Conservation (phyloP, 2,888 invertebrate species). For the Cephus pygmeus region DNA sequence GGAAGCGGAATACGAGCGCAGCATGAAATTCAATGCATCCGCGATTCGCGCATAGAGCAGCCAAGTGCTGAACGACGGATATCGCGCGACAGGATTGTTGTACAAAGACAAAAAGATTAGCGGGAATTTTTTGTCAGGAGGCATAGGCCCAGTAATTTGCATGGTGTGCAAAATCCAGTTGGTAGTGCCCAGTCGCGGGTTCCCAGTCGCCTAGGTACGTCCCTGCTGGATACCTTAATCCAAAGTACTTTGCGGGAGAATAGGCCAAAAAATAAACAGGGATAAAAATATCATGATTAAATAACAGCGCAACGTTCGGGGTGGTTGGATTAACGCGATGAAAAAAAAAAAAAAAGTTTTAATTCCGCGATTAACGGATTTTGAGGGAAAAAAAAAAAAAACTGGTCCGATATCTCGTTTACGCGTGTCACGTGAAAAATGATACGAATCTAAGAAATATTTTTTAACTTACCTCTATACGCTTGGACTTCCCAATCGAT, state of each 20-base stretch:
- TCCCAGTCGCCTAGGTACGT: background rate
- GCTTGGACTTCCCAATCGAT: background rate
- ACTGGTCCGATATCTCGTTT: conserved; percentile 6
- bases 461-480: background rate
- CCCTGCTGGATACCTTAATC: background rate
- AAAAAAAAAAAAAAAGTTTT: background rate
- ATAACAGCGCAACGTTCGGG: background rate
- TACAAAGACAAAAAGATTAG: background rate
- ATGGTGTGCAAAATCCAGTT: background rate
- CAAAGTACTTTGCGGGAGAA: background rate
- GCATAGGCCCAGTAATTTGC: background rate
- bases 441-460: background rate
- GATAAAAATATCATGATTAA: background rate
- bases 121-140: background rate
- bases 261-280: background rate
- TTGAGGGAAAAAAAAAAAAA: conserved; percentile 12
- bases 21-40: background rate
- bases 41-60: background rate
- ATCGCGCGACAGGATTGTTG: background rate
- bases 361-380: conserved; percentile 10
- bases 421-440: conserved; percentile 7
- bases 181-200: background rate
- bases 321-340: background rate
- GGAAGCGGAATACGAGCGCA: background rate
- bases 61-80: background rate